Conservation (phyloP, 2,888 invertebrate species). For the Danaus chrysippus region DNA sequence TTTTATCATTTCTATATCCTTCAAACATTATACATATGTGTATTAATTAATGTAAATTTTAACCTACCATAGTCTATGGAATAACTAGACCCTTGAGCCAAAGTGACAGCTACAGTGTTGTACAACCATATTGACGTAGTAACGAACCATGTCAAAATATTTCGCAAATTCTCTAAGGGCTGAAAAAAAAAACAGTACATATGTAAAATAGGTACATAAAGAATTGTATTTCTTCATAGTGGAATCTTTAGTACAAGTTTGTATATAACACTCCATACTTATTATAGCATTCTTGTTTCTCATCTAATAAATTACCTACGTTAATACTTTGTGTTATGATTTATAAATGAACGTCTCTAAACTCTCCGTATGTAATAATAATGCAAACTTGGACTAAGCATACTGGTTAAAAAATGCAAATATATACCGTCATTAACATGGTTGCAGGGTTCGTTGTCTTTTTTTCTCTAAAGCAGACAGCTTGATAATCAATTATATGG, state of each 20-base stretch:
- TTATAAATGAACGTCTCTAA: too few species aligned
- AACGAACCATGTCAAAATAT: conserved; percentile 78
- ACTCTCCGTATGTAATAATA: too few species aligned
- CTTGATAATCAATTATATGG: conserved; percentile 92
- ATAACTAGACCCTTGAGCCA: conserved; percentile 73
- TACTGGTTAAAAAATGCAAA: too few species aligned
- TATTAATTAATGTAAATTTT: not conserved
- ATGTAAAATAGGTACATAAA: not conserved
- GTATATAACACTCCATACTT: too few species aligned
- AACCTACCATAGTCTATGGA: conserved; percentile 65
- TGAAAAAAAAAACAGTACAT: conserved; percentile 42
- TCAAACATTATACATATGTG: conserved; percentile 6
- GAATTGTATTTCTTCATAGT: too few species aligned
- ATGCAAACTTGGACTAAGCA: too few species aligned
- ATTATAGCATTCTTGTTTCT: too few species aligned
- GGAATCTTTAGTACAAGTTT: too few species aligned
- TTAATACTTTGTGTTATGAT: too few species aligned
- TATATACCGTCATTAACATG: conserved; percentile 78
- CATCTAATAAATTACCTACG: too few species aligned
- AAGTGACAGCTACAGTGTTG: conserved; percentile 72
- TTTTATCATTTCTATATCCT: conserved; percentile 18
- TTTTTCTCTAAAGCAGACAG: conserved; percentile 88
- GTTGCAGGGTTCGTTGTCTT: conserved; percentile 81
- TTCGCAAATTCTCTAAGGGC: conserved; percentile 80
- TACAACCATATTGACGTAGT: conserved; percentile 79